Conservation (phyloP, 2,797 vertebrate genomes). For the Sebastolobus alascanus region DNA sequence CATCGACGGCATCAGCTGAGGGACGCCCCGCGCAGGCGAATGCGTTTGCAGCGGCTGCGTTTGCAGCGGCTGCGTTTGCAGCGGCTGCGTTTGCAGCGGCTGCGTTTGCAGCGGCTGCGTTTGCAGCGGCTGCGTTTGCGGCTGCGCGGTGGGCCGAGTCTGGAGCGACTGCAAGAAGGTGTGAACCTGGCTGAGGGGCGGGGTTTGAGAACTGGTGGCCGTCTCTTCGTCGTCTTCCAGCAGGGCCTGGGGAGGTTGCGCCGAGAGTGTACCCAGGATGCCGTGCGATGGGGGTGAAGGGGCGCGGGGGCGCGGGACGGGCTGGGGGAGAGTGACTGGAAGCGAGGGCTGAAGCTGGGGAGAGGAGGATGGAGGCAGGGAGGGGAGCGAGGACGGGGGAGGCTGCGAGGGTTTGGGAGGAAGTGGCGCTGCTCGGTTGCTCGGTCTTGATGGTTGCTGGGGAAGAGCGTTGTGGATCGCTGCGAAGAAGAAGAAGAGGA, state of each 20-base stretch:
- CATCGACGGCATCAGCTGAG: constrained; percentile 59
- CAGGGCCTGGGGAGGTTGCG: constrained; percentile 83
- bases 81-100: constrained; percentile 39
- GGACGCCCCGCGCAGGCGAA: constrained; percentile 47
- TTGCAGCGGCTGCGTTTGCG: constrained; percentile 35
- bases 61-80: constrained; percentile 54
- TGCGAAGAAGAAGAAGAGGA: constrained; percentile 61
- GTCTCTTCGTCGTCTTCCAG: constrained; percentile 84
- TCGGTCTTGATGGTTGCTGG: constrained; percentile 93
- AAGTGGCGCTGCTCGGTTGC: constrained; percentile 90
- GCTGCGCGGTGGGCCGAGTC: constrained; percentile 48
- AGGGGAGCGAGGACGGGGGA: constrained; percentile 51
- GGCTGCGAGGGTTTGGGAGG: constrained; percentile 88
- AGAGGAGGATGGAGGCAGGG: constrained; percentile 60
- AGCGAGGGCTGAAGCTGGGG: constrained; percentile 65
- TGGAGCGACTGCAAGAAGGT: constrained; percentile 84
- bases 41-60: constrained; percentile 51
- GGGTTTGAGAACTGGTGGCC: constrained; percentile 44
- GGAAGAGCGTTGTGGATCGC: constrained; percentile 93
- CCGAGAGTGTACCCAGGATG: constrained; percentile 81
- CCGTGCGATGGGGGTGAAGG: constrained; percentile 75
- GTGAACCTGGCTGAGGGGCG: constrained; percentile 87
- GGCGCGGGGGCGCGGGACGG: constrained; percentile 59
- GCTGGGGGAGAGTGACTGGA: constrained; percentile 62
- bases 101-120: constrained; percentile 48